A percentile compares a stretch with the other conserved stretches of the same genome.
These are phyloP conservation scores for Dendrocopos noguchii DNA, from an alignment of 2,113 vertebrate species.

Conservation along the genomic window DNA sequence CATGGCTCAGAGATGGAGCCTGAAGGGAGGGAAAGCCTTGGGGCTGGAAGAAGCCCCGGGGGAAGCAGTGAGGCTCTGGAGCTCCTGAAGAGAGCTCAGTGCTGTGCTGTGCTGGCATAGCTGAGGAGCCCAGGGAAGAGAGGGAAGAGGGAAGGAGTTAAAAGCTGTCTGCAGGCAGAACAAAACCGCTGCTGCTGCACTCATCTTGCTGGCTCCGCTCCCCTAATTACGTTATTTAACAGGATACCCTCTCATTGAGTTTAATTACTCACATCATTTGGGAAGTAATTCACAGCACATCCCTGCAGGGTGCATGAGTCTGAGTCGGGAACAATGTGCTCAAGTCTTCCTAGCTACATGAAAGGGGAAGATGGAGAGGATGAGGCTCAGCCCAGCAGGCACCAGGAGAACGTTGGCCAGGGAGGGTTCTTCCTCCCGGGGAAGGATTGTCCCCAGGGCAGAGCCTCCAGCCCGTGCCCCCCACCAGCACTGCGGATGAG, in stretches of 20 bases:
- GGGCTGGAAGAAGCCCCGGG: neutral
- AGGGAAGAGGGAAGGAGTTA: slow-evolving; percentile 26
- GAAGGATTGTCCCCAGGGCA: neutral
- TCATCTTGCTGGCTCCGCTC: slow-evolving; percentile 7
- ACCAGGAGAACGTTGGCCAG: neutral
- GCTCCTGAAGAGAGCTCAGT: neutral
- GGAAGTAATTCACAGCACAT: slow-evolving; percentile 38
- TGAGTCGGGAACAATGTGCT: neutral
- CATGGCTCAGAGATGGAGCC: fast-evolving
- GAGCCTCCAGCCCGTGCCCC: neutral
- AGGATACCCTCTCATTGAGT: slow-evolving; percentile 62
- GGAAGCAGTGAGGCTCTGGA: neutral
- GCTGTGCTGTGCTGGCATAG: fast-evolving
- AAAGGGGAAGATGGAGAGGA: neutral
- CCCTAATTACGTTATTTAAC: slow-evolving; percentile 62
- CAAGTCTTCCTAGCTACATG: neutral
- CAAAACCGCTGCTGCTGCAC: neutral
- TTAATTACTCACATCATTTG: slow-evolving; percentile 67
- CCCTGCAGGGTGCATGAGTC: slow-evolving; percentile 28
- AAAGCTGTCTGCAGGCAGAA: slow-evolving; percentile 42
- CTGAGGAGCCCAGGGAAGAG: neutral
- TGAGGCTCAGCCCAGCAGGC: neutral
- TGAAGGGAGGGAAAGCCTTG: fast-evolving
- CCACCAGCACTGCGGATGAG: fast-evolving
- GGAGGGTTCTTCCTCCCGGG: neutral